Conservation (phyloP, 2,888 invertebrate species). For the Nomada fabriciana region DNA sequence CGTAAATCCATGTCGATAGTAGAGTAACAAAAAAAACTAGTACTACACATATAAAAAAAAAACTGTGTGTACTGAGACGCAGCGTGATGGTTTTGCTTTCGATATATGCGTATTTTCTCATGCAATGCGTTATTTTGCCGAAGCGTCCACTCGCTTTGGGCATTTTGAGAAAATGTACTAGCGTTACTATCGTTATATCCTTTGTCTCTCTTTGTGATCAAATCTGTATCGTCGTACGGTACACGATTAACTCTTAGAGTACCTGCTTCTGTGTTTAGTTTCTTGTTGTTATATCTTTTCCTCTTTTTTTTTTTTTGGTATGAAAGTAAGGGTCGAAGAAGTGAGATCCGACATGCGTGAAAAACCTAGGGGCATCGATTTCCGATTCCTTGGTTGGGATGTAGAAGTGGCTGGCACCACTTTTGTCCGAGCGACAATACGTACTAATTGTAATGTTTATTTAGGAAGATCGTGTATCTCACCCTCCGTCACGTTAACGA, state of each 20-base stretch:
- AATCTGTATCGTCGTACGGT: constrained; percentile 65
- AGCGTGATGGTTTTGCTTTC: constrained; percentile 22
- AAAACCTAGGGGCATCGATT: constrained; percentile 37
- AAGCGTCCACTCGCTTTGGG: constrained; percentile 45
- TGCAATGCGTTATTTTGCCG: constrained; percentile 11
- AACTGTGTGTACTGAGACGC: constrained; percentile 12
- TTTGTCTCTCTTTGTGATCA: constrained; percentile 70
- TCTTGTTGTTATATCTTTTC: constrained; percentile 57
- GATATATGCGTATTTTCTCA: constrained; percentile 11
- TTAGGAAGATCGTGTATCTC: constrained; percentile 47
- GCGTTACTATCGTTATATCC: constrained; percentile 56
- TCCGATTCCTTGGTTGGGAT: constrained; percentile 59
- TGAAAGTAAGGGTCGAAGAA: constrained; percentile 31
- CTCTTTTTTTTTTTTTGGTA: constrained; percentile 16
- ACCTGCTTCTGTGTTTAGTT: constrained; percentile 71
- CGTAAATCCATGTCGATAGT: constrained; percentile 37
- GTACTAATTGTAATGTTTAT: constrained; percentile 44
- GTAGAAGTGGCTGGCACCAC: constrained; percentile 70
- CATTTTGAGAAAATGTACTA: constrained; percentile 58
- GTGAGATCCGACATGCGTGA: constrained; percentile 38
- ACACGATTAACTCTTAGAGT: constrained; percentile 68
- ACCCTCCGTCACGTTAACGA: constrained; percentile 36
- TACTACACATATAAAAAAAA: constrained; percentile 11
- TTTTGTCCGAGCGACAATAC: constrained; percentile 53
- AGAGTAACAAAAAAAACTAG: constrained; percentile 5